Conservation (phyloP, 2,888 invertebrate genomes). For the Eupeodes latifasciatus region DNA sequence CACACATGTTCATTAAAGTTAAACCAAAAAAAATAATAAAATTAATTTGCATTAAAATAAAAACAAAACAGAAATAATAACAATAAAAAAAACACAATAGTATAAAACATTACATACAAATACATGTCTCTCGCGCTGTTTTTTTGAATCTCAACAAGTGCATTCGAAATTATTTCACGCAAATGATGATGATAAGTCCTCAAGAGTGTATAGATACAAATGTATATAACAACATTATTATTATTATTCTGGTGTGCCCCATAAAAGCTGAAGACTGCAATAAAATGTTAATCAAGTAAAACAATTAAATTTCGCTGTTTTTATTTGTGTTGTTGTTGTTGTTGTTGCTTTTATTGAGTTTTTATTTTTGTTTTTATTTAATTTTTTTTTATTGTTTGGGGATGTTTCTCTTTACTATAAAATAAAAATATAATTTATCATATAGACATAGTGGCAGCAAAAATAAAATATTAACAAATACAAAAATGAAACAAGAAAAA, state of each 20-base stretch:
- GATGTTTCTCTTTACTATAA: not conserved
- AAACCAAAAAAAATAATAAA: conserved; percentile 47
- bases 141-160: conserved; percentile 51
- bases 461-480: not conserved
- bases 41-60: conserved; percentile 63
- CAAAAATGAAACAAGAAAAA: conserved; percentile 10
- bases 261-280: conserved; percentile 52
- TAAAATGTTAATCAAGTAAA: conserved; percentile 73
- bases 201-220: not conserved
- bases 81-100: conserved; percentile 15
- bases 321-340: not conserved
- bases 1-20: conserved; percentile 48
- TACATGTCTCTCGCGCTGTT: not conserved
- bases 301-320: conserved; percentile 69
- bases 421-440: conserved; percentile 29
- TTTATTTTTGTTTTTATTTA: conserved; percentile 30
- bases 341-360: conserved; percentile 38
- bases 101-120: not conserved
- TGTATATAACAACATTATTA: not conserved
- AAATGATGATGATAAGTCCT: conserved; percentile 61
- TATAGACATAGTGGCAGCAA: conserved; percentile 60
- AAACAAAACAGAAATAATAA: conserved; percentile 1
- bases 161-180: conserved; percentile 36
- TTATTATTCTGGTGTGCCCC: conserved; percentile 13
- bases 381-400: conserved; percentile 26